A percentile compares a stretch with the other conserved stretches of the same genome.
These are phyloP conservation scores for Hesperia comma DNA, from an alignment of 2,888 invertebrate genomes.

Conservation along the genomic window DNA sequence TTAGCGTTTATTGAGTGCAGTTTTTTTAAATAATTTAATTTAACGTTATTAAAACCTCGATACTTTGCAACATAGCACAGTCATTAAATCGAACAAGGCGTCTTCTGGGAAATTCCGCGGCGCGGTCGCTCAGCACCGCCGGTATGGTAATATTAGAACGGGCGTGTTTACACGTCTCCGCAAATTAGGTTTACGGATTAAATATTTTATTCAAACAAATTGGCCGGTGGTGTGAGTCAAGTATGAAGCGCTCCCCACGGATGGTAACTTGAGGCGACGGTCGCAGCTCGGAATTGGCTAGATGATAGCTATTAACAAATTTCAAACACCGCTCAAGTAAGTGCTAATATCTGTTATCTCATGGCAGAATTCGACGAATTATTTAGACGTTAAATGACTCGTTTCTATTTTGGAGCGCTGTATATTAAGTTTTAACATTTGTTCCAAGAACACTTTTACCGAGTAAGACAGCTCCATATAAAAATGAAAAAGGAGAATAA, in stretches of 20 bases:
- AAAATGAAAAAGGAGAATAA: too few relatives aligned
- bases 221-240: not conserved
- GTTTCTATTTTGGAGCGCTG: too few relatives aligned
- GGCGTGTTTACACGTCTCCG: slow-evolving; percentile 4
- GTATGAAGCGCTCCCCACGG: not conserved
- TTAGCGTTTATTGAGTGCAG: too few relatives aligned
- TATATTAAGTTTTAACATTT: too few relatives aligned
- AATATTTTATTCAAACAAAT: slow-evolving; percentile 11
- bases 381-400: too few relatives aligned
- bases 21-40: not conserved
- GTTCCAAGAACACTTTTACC: too few relatives aligned
- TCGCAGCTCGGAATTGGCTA: too few relatives aligned
- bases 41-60: not conserved
- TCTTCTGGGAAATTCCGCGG: slow-evolving; percentile 20
- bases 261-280: not conserved
- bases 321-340: too few relatives aligned
- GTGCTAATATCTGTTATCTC: too few relatives aligned
- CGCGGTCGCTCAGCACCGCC: slow-evolving; percentile 20
- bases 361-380: too few relatives aligned
- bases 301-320: too few relatives aligned
- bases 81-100: slow-evolving; percentile 14
- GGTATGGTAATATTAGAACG: slow-evolving; percentile 13
- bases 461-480: too few relatives aligned
- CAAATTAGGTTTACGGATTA: slow-evolving; percentile 14
- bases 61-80: slow-evolving; percentile 9